Evolutionary conservation across 1,140 invertebrate genomes (phyloP).

Genomic region (Goniozus legneri): DNA sequence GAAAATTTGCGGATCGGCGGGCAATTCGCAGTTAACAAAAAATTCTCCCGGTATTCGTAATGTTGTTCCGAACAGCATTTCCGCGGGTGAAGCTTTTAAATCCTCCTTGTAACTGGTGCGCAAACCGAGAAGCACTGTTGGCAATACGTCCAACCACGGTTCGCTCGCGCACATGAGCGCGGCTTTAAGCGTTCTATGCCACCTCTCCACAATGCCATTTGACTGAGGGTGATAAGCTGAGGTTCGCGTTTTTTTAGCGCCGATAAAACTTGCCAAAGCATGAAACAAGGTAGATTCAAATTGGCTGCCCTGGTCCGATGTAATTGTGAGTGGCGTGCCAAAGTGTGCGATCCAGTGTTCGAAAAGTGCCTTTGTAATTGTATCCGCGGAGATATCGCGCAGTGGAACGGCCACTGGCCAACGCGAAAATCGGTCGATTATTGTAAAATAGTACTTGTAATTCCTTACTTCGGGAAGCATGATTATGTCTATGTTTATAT

Average conservation of each 20-base stretch:
- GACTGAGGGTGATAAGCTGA: no score
- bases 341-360: conserved; percentile 34
- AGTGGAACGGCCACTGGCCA: background rate
- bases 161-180: conserved; percentile 23
- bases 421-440: no score
- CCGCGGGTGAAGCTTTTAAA: conserved; percentile 23
- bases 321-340: no score
- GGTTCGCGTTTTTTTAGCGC: no score
- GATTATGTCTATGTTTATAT: no score
- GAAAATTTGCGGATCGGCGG: conserved; percentile 19
- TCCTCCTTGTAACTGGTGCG: conserved; percentile 21
- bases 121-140: conserved; percentile 36
- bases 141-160: conserved; percentile 29
- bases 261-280: background rate
- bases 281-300: conserved; percentile 2
- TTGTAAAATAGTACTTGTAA: conserved; percentile 6
- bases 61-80: conserved; percentile 33
- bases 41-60: conserved; percentile 37
- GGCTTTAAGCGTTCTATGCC: conserved; percentile 34
- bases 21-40: conserved; percentile 20
- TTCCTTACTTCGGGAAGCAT: no score
- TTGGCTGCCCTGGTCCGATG: no score
- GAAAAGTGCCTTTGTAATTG: background rate
- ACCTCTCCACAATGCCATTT: no score
- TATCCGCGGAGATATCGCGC: background rate